phyloP scores from a whole-genome alignment of 2,888 invertebrate genomes.

The Hirtodrosophila cameraria region DNA sequence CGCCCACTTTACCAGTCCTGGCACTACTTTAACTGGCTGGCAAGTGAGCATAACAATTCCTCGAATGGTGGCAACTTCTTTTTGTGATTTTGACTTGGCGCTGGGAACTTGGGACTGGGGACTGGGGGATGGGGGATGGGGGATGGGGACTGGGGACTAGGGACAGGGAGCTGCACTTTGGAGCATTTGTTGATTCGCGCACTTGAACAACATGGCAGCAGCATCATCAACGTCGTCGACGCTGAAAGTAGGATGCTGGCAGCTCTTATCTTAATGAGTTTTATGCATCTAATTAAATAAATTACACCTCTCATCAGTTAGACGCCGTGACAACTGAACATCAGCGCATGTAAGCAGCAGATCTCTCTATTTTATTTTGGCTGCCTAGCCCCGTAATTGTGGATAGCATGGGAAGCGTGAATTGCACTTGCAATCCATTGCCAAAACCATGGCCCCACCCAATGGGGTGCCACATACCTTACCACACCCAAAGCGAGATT shows the following conservation, averaged over 20 bases:
- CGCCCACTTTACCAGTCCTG: constrained; percentile 31
- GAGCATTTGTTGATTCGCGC: constrained; percentile 78
- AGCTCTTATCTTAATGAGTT: constrained; percentile 83
- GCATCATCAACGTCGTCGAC: constrained; percentile 24
- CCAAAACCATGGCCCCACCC: constrained; percentile 36
- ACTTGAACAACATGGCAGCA: constrained; percentile 64
- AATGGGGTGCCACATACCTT: constrained; percentile 45
- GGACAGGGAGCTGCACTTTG: constrained; percentile 60
- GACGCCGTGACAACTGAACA: constrained; percentile 72
- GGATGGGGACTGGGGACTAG: background rate
- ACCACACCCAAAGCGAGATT: constrained; percentile 63
- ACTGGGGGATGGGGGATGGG: constrained; percentile 25
- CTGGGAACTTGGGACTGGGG: background rate
- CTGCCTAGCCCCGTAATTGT: background rate
- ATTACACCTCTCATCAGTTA: constrained; percentile 71
- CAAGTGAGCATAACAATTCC: constrained; percentile 76
- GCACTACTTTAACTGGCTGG: constrained; percentile 68
- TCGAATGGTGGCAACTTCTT: constrained; percentile 47
- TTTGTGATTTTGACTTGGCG: too few relatives aligned
- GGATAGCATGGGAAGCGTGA: background rate
- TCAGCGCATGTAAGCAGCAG: constrained; percentile 18
- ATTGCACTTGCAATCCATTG: constrained; percentile 48
- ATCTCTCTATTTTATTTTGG: constrained; percentile 10
- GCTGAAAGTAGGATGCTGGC: constrained; percentile 28
- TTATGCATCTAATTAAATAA: constrained; percentile 83